These are phyloP conservation scores for Lutraria lutraria DNA, from an alignment of 2,888 invertebrate species.

Conservation along the genomic window DNA sequence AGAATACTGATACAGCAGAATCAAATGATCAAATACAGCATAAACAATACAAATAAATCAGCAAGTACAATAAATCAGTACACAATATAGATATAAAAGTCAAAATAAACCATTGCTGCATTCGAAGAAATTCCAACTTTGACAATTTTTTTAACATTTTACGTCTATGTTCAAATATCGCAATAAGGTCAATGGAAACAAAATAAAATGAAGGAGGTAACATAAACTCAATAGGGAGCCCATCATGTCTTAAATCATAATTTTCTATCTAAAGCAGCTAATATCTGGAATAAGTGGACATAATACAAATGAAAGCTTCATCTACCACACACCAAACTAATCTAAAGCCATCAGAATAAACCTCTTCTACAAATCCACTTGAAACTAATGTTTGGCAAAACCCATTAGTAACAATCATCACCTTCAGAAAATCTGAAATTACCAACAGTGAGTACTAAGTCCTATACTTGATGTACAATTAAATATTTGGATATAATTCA, in stretches of 20 bases:
- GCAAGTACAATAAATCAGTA: not conserved
- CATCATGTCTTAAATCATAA: conserved; percentile 20
- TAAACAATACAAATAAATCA: not conserved
- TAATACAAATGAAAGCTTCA: conserved; percentile 48
- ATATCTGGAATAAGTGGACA: conserved; percentile 36
- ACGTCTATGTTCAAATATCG: not conserved
- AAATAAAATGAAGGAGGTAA: not conserved
- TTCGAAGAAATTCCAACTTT: not conserved
- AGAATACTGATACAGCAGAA: not conserved
- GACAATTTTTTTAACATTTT: not conserved
- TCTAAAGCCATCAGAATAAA: conserved; percentile 16
- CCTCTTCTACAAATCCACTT: conserved; percentile 18
- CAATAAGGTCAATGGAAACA: not conserved
- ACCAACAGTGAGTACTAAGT: conserved; percentile 2
- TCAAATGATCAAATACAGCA: not conserved
- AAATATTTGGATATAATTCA: not conserved
- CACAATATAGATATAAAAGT: not conserved
- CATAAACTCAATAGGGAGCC: not conserved
- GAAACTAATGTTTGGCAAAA: conserved; percentile 44
- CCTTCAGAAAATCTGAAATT: conserved; percentile 29
- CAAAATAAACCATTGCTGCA: not conserved
- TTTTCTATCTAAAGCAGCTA: conserved; percentile 13
- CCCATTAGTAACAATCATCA: conserved; percentile 48
- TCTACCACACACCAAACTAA: conserved; percentile 50
- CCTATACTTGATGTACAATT: conserved; percentile 23